phyloP scores from a whole-genome alignment of 2,888 invertebrate genomes.

The Pandemis cinnamomeana region DNA sequence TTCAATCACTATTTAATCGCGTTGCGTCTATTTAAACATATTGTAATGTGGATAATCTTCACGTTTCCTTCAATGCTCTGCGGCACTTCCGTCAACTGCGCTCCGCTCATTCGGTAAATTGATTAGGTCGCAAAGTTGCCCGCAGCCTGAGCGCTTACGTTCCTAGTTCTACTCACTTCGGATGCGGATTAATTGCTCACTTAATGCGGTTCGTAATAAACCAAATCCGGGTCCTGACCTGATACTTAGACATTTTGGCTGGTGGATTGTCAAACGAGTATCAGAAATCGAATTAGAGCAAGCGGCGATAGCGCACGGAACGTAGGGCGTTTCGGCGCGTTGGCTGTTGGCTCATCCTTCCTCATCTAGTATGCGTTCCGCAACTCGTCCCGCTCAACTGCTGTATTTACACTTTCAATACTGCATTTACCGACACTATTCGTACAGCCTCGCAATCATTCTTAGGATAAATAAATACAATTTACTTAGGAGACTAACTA shows the following conservation, averaged over 20 bases:
- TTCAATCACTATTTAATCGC: background rate
- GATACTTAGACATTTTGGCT: constrained; percentile 70
- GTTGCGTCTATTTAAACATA: background rate
- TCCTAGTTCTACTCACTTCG: constrained; percentile 63
- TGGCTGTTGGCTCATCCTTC: constrained; percentile 47
- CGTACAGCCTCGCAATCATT: background rate
- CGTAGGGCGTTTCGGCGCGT: constrained; percentile 14
- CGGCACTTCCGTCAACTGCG: constrained; percentile 46
- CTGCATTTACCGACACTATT: constrained; percentile 17
- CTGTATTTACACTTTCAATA: constrained; percentile 37
- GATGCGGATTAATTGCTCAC: constrained; percentile 70
- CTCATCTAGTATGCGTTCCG: constrained; percentile 54
- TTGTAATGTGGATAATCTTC: background rate
- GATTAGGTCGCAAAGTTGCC: constrained; percentile 63
- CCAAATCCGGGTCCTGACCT: constrained; percentile 71
- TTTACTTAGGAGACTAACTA: background rate
- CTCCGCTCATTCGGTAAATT: constrained; percentile 61
- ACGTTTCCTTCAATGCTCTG: constrained; percentile 5
- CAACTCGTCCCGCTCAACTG: constrained; percentile 45
- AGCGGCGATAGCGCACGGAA: constrained; percentile 51
- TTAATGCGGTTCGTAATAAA: constrained; percentile 74
- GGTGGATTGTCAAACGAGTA: constrained; percentile 71
- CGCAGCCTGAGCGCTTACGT: constrained; percentile 63
- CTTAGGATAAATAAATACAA: background rate
- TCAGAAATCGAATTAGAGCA: constrained; percentile 72